Evolutionary conservation across 1,140 invertebrate genomes (phyloP).

Genomic region (Atta cephalotes): DNA sequence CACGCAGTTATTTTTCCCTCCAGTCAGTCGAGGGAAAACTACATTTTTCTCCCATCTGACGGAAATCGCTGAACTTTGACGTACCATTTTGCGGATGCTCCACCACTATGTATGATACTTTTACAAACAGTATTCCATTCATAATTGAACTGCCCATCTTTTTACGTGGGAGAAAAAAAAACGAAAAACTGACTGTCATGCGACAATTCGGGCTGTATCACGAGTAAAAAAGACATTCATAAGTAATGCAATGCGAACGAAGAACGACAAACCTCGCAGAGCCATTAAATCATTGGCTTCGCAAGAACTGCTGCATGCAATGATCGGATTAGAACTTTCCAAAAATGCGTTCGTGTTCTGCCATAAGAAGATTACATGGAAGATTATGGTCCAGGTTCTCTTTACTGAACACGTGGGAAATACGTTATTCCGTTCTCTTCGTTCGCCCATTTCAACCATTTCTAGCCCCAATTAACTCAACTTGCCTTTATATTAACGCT

Average conservation of each 20-base stretch:
- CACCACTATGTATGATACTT: neutral
- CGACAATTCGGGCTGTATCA: neutral
- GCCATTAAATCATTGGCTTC: slow-evolving; percentile 41
- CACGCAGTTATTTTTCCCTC: neutral
- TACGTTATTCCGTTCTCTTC: slow-evolving; percentile 22
- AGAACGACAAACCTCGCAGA: neutral
- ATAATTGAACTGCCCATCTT: slow-evolving; percentile 24
- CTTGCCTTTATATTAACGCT: slow-evolving; percentile 62
- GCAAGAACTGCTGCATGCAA: neutral
- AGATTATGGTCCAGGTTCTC: slow-evolving; percentile 36
- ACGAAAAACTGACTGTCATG: neutral
- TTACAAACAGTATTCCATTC: slow-evolving; percentile 13
- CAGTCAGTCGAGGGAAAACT: neutral
- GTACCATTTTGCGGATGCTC: neutral
- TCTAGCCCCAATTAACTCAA: slow-evolving; percentile 61
- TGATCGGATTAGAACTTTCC: slow-evolving; percentile 18
- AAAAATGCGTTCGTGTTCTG: neutral
- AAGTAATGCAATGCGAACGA: neutral
- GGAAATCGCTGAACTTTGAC: slow-evolving; percentile 32
- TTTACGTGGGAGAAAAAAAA: neutral
- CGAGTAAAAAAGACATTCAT: neutral
- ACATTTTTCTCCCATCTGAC: neutral
- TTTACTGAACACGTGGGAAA: slow-evolving; percentile 60
- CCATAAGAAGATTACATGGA: slow-evolving; percentile 45
- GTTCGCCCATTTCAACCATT: neutral